phyloP scores from a whole-genome alignment of 2,113 vertebrate genomes.

The Scomber colias region DNA sequence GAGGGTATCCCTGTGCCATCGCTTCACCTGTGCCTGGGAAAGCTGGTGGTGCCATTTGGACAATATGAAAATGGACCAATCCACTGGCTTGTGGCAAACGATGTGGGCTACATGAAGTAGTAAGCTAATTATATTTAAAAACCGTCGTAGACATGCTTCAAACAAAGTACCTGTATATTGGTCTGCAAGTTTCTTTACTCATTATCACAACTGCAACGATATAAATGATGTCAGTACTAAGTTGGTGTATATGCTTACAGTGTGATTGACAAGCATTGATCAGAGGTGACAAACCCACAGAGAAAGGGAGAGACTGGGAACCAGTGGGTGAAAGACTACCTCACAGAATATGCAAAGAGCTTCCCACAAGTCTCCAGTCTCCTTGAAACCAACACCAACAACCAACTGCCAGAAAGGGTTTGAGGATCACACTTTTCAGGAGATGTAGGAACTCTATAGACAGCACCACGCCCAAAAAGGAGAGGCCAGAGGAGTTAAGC shows the following conservation, averaged over 20 bases:
- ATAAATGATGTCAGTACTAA: no score
- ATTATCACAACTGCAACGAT: no score
- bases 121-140: background rate
- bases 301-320: background rate
- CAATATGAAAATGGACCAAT: background rate
- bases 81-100: constrained; percentile 33
- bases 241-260: background rate
- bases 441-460: constrained; percentile 13
- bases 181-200: no score
- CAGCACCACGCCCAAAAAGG: background rate
- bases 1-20: no score
- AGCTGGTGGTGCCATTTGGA: no score
- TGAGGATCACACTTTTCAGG: background rate
- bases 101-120: constrained; percentile 40
- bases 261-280: background rate
- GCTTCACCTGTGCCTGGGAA: no score
- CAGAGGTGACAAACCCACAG: background rate
- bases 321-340: constrained; percentile 1
- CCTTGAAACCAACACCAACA: background rate
- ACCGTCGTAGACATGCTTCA: no score
- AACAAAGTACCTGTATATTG: no score
- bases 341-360: background rate
- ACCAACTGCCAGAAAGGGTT: constrained; percentile 4
- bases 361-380: background rate
- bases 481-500: background rate